Percentiles rank a stretch among this genome's conserved stretches.
Conservation (phyloP, 2,888 invertebrate species). For the Rhagium mordax region DNA sequence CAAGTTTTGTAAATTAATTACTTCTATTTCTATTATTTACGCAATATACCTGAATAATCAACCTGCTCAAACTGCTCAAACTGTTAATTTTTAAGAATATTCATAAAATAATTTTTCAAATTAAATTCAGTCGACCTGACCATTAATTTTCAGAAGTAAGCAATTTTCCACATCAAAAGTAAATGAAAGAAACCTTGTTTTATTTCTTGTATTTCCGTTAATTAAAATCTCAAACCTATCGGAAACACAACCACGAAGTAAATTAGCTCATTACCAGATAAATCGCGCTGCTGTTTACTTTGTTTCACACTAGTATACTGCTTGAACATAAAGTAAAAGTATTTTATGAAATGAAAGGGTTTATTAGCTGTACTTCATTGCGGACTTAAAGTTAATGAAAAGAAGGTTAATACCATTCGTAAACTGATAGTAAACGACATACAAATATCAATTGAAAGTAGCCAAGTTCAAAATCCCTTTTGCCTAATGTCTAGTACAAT, state of each 20-base stretch:
- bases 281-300: background rate
- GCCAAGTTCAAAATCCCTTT: no score
- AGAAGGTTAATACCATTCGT: background rate
- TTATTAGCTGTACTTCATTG: background rate
- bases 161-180: background rate
- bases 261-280: constrained; percentile 23
- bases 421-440: no score
- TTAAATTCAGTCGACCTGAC: no score
- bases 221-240: constrained; percentile 26
- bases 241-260: constrained; percentile 16
- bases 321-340: background rate
- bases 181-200: background rate
- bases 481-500: no score
- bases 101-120: no score
- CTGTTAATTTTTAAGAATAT: no score
- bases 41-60: no score
- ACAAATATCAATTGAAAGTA: no score
- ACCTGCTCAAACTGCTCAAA: no score
- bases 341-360: background rate
- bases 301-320: background rate
- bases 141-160: background rate
- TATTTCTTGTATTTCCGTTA: constrained; percentile 1
- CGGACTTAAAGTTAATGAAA: background rate
- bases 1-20: no score
- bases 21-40: no score